These are phyloP conservation scores for Perdita meconis DNA, from an alignment of 2,888 invertebrate genomes.

Conservation along the genomic window DNA sequence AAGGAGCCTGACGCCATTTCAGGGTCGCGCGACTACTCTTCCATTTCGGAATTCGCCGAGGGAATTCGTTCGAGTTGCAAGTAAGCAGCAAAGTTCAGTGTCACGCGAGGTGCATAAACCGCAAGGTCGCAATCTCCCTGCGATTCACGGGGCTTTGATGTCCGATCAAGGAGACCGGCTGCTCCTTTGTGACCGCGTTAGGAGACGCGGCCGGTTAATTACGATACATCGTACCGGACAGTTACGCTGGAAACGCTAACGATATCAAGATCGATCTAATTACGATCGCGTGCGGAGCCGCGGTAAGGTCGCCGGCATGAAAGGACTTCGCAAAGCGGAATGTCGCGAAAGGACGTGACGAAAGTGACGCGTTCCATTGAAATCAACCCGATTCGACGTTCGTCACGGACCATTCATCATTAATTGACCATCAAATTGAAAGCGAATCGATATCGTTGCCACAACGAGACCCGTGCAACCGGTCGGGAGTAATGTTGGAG, in stretches of 20 bases:
- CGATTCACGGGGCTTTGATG: slow-evolving; percentile 27
- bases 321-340: background rate
- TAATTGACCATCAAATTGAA: slow-evolving; percentile 14
- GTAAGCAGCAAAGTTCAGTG: background rate
- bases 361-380: slow-evolving; percentile 9
- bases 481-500: background rate
- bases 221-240: slow-evolving; percentile 1
- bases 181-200: slow-evolving; percentile 7
- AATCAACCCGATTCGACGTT: background rate
- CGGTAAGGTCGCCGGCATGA: background rate
- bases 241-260: slow-evolving; percentile 29
- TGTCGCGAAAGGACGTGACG: slow-evolving; percentile 8
- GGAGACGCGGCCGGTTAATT: slow-evolving; percentile 17
- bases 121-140: slow-evolving; percentile 2
- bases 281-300: slow-evolving; percentile 3
- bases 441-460: slow-evolving; percentile 35
- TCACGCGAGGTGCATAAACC: background rate
- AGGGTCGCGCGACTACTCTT: too few species aligned
- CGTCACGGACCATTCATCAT: slow-evolving; percentile 31
- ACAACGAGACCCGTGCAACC: too few species aligned
- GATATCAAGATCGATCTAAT: slow-evolving; percentile 42
- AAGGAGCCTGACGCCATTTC: background rate
- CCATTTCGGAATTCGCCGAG: too few species aligned
- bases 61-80: background rate
- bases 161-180: background rate